These are phyloP conservation scores for Platanista minor DNA, from an alignment of 2,113 vertebrate genomes.

Conservation along the genomic window DNA sequence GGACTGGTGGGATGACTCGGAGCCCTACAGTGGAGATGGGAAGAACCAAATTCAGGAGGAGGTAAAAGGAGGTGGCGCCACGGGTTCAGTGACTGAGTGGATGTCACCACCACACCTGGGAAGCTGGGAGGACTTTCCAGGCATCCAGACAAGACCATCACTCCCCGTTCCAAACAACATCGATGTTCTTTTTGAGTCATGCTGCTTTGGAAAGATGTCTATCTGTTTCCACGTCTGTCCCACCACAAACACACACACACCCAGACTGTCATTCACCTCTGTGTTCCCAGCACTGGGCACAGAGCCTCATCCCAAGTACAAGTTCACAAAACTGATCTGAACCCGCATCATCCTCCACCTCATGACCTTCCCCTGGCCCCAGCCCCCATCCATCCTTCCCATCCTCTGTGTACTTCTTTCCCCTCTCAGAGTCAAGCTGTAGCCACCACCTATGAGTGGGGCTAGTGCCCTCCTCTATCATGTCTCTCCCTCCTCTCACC, in stretches of 20 bases:
- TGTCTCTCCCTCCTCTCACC: neutral
- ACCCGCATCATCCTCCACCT: neutral
- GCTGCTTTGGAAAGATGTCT: neutral
- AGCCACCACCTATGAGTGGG: neutral
- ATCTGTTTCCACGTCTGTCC: neutral
- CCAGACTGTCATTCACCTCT: neutral
- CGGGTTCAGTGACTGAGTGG: neutral
- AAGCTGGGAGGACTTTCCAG: neutral
- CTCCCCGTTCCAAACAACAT: neutral
- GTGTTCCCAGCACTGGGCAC: neutral
- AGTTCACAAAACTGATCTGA: neutral
- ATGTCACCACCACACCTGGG: neutral
- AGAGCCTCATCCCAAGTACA: neutral
- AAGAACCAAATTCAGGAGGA: neutral
- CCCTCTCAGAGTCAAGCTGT: neutral
- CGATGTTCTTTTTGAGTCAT: neutral
- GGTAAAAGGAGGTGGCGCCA: neutral
- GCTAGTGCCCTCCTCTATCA: rapidly evolving
- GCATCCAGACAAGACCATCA: neutral
- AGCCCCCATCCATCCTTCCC: neutral
- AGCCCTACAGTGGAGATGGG: neutral
- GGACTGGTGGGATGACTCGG: neutral
- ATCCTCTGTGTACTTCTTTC: neutral
- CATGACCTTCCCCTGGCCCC: neutral
- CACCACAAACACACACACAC: neutral